Evolutionary conservation across 1,140 invertebrate species (phyloP).

Genomic region (Zaprionus nigranus): DNA sequence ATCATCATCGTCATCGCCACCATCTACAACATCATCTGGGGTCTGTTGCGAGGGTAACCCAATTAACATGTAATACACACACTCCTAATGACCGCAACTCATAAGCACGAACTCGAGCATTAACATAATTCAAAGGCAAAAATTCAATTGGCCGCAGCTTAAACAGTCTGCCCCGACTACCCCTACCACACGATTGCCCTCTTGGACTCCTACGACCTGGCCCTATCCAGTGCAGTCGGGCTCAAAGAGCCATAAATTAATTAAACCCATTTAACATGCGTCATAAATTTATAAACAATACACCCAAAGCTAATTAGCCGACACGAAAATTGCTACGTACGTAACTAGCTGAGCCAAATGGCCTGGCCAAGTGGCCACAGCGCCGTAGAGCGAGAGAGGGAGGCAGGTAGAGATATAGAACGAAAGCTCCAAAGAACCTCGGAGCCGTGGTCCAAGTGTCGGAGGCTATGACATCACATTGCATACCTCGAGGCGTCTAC

Average conservation of each 20-base stretch:
- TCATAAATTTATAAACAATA: conserved; percentile 83
- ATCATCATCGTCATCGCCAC: not conserved
- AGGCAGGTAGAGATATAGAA: not conserved
- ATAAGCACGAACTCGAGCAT: conserved; percentile 59
- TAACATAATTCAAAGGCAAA: conserved; percentile 71
- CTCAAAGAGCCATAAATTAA: conserved; percentile 78
- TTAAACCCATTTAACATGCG: conserved; percentile 81
- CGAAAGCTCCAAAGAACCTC: not conserved
- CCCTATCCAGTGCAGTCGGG: conserved; percentile 20
- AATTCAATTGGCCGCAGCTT: conserved; percentile 72
- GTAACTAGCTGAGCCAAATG: conserved; percentile 33
- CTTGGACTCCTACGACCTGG: not conserved
- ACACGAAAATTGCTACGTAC: conserved; percentile 76
- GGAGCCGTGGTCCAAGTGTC: conserved; percentile 52
- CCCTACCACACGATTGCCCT: not conserved
- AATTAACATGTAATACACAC: conserved; percentile 66
- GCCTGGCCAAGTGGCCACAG: conserved; percentile 1
- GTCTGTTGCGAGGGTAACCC: conserved; percentile 38
- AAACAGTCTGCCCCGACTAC: conserved; percentile 27
- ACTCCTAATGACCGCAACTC: conserved; percentile 46
- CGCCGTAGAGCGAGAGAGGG: not conserved
- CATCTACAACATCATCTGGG: not conserved
- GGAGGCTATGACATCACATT: conserved; percentile 46
- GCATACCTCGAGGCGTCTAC: conserved; percentile 36
- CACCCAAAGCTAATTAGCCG: conserved; percentile 79